Conservation (phyloP, 2,888 invertebrate species). For the Bombylius major region DNA sequence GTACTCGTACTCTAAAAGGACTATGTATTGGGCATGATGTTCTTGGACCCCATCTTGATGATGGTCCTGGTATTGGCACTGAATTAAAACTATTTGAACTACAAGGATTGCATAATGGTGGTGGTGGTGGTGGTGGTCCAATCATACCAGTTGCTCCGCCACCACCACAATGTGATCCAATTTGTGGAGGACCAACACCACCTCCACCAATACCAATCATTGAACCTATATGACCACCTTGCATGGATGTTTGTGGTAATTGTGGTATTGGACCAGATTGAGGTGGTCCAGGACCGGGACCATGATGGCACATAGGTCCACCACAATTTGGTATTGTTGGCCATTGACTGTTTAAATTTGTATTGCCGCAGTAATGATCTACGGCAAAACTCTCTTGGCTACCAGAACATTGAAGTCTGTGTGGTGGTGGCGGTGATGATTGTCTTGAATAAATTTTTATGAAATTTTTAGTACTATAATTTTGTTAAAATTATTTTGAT, state of each 20-base stretch:
- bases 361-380: constrained; percentile 36
- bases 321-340: constrained; percentile 26
- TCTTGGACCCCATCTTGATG: constrained; percentile 37
- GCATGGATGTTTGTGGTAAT: constrained; percentile 27
- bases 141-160: constrained; percentile 26
- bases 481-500: not conserved
- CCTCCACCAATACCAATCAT: constrained; percentile 26
- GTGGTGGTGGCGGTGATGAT: constrained; percentile 38
- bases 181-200: constrained; percentile 15
- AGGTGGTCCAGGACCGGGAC: constrained; percentile 23
- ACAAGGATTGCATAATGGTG: constrained; percentile 37
- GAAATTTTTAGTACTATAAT: constrained; percentile 15
- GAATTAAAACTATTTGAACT: constrained; percentile 36
- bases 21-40: constrained; percentile 39
- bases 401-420: constrained; percentile 40
- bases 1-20: constrained; percentile 37
- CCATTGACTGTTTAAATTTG: constrained; percentile 25
- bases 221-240: constrained; percentile 23
- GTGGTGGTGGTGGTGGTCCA: constrained; percentile 31
- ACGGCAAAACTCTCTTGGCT: constrained; percentile 40
- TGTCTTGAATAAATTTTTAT: constrained; percentile 38
- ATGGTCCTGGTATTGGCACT: constrained; percentile 33
- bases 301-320: constrained; percentile 26
- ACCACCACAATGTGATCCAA: constrained; percentile 17
- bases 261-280: constrained; percentile 13